Evolutionary conservation across 2,113 vertebrate species (phyloP).

Genomic region (Pardalotus punctatus): DNA sequence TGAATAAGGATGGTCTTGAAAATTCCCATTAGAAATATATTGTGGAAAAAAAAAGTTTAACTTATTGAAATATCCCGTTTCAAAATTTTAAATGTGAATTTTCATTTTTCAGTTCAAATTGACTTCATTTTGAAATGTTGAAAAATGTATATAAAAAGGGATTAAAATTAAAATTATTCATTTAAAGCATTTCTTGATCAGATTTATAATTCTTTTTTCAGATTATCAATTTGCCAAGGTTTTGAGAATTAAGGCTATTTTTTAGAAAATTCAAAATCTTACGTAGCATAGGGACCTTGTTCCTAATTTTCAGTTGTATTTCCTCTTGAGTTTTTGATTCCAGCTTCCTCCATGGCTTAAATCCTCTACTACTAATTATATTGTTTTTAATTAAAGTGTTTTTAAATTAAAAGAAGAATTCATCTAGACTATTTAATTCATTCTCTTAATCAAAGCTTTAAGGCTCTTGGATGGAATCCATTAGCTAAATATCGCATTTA

Average conservation of each 20-base stretch:
- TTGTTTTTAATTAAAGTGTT: neutral
- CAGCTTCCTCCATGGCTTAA: neutral
- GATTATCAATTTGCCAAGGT: neutral
- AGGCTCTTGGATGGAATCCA: neutral
- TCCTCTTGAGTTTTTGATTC: neutral
- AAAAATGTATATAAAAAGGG: constrained; percentile 35
- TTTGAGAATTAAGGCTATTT: neutral
- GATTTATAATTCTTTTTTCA: neutral
- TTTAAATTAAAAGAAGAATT: neutral
- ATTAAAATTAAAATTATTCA: constrained; percentile 26
- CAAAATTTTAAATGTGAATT: neutral
- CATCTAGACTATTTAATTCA: neutral
- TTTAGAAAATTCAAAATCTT: neutral
- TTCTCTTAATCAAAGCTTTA: neutral
- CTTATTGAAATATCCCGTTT: neutral
- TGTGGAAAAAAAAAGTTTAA: neutral
- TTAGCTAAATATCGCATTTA: neutral
- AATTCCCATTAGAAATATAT: neutral
- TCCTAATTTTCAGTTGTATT: neutral
- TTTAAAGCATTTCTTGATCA: neutral
- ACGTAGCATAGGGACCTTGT: neutral
- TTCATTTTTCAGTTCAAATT: neutral
- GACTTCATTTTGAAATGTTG: constrained; percentile 8
- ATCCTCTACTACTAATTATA: neutral
- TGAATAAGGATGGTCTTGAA: neutral